Conservation (phyloP, 2,113 vertebrate species). For the Tupaia tana region DNA sequence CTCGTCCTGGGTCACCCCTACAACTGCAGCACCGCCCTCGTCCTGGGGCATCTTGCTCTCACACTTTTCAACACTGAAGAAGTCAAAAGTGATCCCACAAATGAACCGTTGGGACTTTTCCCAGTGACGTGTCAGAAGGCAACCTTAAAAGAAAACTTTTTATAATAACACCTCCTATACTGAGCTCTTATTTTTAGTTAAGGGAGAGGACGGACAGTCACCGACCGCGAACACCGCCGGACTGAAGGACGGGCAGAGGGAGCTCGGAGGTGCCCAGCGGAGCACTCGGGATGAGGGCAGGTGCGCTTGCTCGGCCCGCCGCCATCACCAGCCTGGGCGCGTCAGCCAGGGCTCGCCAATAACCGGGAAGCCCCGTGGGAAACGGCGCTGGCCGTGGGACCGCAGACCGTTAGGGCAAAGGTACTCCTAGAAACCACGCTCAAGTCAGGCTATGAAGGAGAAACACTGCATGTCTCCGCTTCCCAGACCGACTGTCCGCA, state of each 20-base stretch:
- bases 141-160: background rate
- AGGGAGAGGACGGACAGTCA: background rate
- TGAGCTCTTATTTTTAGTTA: slow-evolving; percentile 7
- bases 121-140: background rate
- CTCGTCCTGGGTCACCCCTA: background rate
- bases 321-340: background rate
- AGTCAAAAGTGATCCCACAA: slow-evolving; percentile 50
- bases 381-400: background rate
- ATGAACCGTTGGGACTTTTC: slow-evolving; percentile 40
- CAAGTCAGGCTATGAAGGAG: too few relatives aligned
- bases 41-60: background rate
- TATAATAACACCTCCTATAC: slow-evolving; percentile 14
- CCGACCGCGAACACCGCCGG: background rate
- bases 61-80: slow-evolving; percentile 2
- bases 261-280: background rate
- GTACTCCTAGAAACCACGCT: background rate
- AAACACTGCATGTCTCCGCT: too few relatives aligned
- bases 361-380: background rate
- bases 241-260: background rate
- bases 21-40: background rate
- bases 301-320: background rate
- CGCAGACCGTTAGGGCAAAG: background rate
- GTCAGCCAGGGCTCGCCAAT: background rate
- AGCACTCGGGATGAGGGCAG: background rate
- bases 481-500: too few relatives aligned